phyloP scores from a whole-genome alignment of 2,113 vertebrate species.

The Lepisosteus osseus region DNA sequence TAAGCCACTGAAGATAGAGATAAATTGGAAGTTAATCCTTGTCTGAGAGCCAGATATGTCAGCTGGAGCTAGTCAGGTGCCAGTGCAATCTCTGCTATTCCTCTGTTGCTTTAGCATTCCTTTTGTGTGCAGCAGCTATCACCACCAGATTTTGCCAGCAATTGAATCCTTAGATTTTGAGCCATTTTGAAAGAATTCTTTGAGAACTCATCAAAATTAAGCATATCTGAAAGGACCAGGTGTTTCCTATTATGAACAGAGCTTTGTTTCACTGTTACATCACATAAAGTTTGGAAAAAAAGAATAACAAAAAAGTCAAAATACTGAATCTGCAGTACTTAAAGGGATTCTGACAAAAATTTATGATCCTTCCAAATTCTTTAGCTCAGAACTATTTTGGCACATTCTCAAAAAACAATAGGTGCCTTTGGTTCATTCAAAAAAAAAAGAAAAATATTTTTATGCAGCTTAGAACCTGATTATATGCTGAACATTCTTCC shows the following conservation, averaged over 20 bases:
- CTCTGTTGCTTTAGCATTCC: slow-evolving; percentile 59
- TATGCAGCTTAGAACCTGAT: too few relatives aligned
- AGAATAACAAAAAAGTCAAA: too few relatives aligned
- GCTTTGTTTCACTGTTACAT: slow-evolving; percentile 30
- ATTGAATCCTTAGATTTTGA: slow-evolving; percentile 23
- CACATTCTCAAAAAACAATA: too few relatives aligned
- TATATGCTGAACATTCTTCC: too few relatives aligned
- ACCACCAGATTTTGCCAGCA: slow-evolving; percentile 47
- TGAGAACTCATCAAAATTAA: slow-evolving; percentile 31
- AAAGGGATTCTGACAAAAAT: slow-evolving; percentile 51
- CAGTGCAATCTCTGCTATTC: slow-evolving; percentile 51
- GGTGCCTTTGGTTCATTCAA: too few relatives aligned
- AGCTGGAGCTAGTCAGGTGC: slow-evolving; percentile 63
- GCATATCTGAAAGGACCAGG: slow-evolving; percentile 62
- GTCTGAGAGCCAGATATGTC: slow-evolving; percentile 59
- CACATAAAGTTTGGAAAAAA: slow-evolving; percentile 18
- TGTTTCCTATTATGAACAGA: slow-evolving; percentile 54
- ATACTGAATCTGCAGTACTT: slow-evolving; percentile 55
- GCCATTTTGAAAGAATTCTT: slow-evolving; percentile 22
- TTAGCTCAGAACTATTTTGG: slow-evolving; percentile 43
- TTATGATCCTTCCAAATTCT: slow-evolving; percentile 51
- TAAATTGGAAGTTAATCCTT: slow-evolving; percentile 66
- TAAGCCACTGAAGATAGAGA: slow-evolving; percentile 61
- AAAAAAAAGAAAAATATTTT: too few relatives aligned
- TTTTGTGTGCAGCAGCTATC: slow-evolving; percentile 27